Base-by-base conservation (phyloP, 2,888 invertebrate species). In the Prenolepis imparis region DNA sequence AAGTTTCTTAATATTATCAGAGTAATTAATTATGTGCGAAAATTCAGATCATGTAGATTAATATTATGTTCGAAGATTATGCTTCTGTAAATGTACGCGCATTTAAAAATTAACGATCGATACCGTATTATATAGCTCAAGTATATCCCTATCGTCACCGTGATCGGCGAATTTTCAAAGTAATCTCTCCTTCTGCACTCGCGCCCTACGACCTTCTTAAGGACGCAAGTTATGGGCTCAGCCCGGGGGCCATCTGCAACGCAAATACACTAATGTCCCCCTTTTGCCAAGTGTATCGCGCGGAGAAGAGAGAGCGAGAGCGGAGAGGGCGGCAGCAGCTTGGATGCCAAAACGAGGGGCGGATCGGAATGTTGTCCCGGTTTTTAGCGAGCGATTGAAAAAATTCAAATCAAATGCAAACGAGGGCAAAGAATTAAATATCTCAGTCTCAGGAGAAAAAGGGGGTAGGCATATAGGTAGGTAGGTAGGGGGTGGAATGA, bases 191-290 rank as follows among this genome's bases (percentile, higher is more conserved):
- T 68, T 57, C 67, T 41, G 55, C 57, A 66, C 36, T 48, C 61
- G 82, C 64, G 11, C 44, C 11, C 52, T 41, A 52, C 68, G 82
- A 77, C 61, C 66, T 84, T 81, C 83, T 73, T 85, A 55, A 73
- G 66, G 39, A 41, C 64, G 81, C 64, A 73, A 84, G 55, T 64
- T 73, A 84, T 52, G 57, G n/a, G 61, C 36, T 63, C 11, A 41
- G n/a, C 24, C n/a, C 48, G 67, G 44, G 44, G 52, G 21, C 72
- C 82, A 92, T 91, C 92, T 91, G 90, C 91, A 91, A 92, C 84
- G 88, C 91, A 92, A 92, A 92, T 92, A 88, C 88, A 89, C 89
- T 91, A 91, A 92, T 91, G 89, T 88, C 82, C 81, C 72, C 67
- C 75, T 77, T n/a, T 77, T 21, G 48, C 77, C 63, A 68, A 84